Evolutionary conservation across 2,113 vertebrate species (phyloP), one percentile per base, ranked within the genome.

Genomic region (Opisthocomus hoazin): DNA sequence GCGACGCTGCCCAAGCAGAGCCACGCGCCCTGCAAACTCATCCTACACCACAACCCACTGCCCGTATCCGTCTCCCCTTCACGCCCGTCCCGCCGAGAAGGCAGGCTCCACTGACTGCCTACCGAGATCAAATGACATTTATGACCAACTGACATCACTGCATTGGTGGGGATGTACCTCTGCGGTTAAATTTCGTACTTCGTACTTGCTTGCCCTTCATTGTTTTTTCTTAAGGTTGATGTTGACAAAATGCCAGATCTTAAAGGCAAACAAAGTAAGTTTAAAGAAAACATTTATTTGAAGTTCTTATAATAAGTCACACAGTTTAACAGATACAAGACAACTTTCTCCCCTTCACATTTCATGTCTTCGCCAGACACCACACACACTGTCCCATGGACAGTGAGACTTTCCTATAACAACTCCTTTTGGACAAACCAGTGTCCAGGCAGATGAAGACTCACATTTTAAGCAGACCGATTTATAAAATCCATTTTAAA

Each of bases 281-380:
- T 96, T 81, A 96, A 97, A 97, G 96, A 96, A 95, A 97, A 95
- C 61, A 94, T 97, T 98, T 98, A 97, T 97, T 98, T 93, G 29
- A 95, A 78, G 78, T 93, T 96, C 91, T 93, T 96, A 94, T 80
- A 92, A 94, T 80, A 92, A 91, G 84, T 96, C 90, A 97, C 82
- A 97, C 41, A 96, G 15, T 88, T 97, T 94, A 97, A 97, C 96
- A 97, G 92, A 98, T 95, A 56, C 18, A 96, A 93, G 96, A 97
- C 85, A 97, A 89, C 63, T 92, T 96, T 80, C 50, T 90, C 58
- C 65, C 50, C 79, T 97, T 97, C 91, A 90, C 79, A 94, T 97
- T 96, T 97, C 94, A 91, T 97, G 92, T 81, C 74, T 97, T 94
- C 80, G 93, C n/a, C 65, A 93, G 80, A 97, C 77, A 89, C 71